A percentile compares a stretch with the other conserved stretches of the same genome.
These are phyloP conservation scores for Pterocles burchelli DNA, from an alignment of 2,113 vertebrate species.

Conservation along the genomic window DNA sequence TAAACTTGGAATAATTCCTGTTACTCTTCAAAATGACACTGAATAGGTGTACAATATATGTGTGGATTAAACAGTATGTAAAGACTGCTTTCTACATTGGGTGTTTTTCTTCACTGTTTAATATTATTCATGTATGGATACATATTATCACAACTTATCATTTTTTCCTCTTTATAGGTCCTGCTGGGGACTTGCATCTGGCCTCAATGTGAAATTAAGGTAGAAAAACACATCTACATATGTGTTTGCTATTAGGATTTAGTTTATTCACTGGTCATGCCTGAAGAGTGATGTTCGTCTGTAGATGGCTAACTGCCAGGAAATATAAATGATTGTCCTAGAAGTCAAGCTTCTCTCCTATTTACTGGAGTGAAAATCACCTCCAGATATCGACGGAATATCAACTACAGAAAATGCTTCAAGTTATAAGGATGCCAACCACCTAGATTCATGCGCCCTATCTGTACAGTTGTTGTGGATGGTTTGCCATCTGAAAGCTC, in stretches of 20 bases:
- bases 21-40: background rate
- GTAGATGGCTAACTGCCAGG: constrained; percentile 83
- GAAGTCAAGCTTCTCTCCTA: constrained; percentile 82
- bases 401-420: constrained; percentile 82
- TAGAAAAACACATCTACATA: constrained; percentile 76
- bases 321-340: constrained; percentile 84
- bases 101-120: background rate
- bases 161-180: constrained; percentile 80
- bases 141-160: constrained; percentile 41
- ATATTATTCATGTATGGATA: constrained; percentile 34
- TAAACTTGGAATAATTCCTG: background rate
- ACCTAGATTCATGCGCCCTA: constrained; percentile 95
- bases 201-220: constrained; percentile 87
- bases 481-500: constrained; percentile 91
- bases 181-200: constrained; percentile 85
- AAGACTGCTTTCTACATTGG: background rate
- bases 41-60: background rate
- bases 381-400: constrained; percentile 80
- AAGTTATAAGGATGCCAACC: constrained; percentile 83
- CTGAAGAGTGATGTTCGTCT: constrained; percentile 84
- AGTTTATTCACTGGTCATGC: constrained; percentile 83
- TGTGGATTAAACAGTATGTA: constrained; percentile 4
- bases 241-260: constrained; percentile 83
- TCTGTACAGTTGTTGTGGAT: constrained; percentile 90
- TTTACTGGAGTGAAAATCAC: constrained; percentile 87